Conservation (phyloP, 1,140 invertebrate species). For the Hypsibius dujardini region DNA sequence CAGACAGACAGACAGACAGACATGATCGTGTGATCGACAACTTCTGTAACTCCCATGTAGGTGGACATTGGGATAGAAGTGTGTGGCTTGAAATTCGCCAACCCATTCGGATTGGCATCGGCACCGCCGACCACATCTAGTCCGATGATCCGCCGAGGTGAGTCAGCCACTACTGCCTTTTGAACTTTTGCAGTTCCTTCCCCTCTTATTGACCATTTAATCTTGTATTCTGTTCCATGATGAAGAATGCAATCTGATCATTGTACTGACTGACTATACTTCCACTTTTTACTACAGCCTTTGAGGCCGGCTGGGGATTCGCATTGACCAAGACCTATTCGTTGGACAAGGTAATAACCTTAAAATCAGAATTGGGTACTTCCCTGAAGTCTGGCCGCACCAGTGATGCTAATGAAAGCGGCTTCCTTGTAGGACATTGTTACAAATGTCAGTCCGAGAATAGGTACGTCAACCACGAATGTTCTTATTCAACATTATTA, state of each 20-base stretch:
- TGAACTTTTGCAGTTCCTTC: too few species aligned
- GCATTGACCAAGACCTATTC: slow-evolving; percentile 88
- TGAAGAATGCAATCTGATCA: too few species aligned
- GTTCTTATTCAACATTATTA: too few species aligned
- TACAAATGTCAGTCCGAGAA: slow-evolving; percentile 89
- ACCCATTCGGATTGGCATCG: slow-evolving; percentile 90
- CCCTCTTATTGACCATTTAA: too few species aligned
- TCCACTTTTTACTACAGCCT: slow-evolving; percentile 39
- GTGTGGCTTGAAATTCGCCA: slow-evolving; percentile 79
- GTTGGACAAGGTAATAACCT: slow-evolving; percentile 60
- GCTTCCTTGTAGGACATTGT: slow-evolving; percentile 55
- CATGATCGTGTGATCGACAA: too few species aligned
- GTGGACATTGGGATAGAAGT: slow-evolving; percentile 74
- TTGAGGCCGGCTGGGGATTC: slow-evolving; percentile 90
- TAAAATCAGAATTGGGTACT: background rate
- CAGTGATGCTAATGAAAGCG: slow-evolving; percentile 15
- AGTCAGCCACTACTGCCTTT: background rate
- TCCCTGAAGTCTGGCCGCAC: background rate
- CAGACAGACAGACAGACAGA: too few species aligned
- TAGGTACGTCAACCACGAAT: slow-evolving; percentile 31
- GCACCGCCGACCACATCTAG: slow-evolving; percentile 83
- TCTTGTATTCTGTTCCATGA: too few species aligned
- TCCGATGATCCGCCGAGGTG: slow-evolving; percentile 67
- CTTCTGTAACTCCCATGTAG: too few species aligned
- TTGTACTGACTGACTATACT: background rate